Evolutionary conservation across 92 coral and sea anemone genomes (phyloP).

Genomic region (Paragorgia papillata): DNA sequence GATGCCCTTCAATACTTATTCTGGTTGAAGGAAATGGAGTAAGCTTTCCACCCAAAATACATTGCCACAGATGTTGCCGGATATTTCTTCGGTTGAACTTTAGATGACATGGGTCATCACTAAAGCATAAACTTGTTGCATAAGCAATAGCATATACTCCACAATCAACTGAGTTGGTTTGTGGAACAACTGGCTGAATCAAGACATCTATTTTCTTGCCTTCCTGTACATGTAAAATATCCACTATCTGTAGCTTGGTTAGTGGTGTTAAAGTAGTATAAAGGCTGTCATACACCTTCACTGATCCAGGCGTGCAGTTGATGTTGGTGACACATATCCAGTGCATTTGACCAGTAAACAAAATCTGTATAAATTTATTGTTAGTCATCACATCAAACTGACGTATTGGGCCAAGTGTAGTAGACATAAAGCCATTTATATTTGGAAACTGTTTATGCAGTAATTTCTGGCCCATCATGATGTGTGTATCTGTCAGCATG

Average conservation of each 20-base stretch:
- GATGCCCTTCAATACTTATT: background rate
- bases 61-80: constrained; percentile 38
- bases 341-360: constrained; percentile 47
- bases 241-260: constrained; percentile 36
- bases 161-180: constrained; percentile 47
- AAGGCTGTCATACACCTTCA: constrained; percentile 52
- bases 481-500: constrained; percentile 46
- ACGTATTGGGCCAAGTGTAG: constrained; percentile 25
- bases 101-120: constrained; percentile 32
- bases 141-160: constrained; percentile 44
- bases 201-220: constrained; percentile 27
- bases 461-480: constrained; percentile 32
- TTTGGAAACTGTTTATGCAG: constrained; percentile 44
- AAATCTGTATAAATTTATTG: constrained; percentile 26
- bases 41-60: constrained; percentile 1
- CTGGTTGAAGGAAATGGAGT: constrained; percentile 28
- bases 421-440: constrained; percentile 44
- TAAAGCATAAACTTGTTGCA: constrained; percentile 46
- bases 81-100: constrained; percentile 38
- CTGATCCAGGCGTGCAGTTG: constrained; percentile 28
- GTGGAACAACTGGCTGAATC: constrained; percentile 39
- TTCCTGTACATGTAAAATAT: constrained; percentile 19
- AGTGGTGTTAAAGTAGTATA: constrained; percentile 29
- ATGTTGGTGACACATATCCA: constrained; percentile 49
- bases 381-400: constrained; percentile 46